Conservation (phyloP, 1,140 invertebrate species). For the Pentalonia nigronervosa region DNA sequence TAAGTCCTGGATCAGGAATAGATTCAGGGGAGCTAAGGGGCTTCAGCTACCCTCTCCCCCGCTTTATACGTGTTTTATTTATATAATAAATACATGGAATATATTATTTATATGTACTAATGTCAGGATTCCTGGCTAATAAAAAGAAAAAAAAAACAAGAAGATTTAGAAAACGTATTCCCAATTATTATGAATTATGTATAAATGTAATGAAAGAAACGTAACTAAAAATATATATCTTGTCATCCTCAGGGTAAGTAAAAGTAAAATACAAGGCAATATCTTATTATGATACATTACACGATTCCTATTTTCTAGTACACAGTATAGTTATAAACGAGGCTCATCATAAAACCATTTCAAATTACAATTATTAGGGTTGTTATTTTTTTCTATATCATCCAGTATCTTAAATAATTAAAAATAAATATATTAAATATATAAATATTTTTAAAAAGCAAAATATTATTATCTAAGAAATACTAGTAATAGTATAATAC, state of each 20-base stretch:
- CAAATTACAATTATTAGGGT: too few relatives aligned
- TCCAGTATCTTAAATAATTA: too few relatives aligned
- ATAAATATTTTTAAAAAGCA: neutral
- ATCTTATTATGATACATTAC: neutral
- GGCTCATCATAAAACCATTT: neutral
- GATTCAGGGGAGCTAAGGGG: too few relatives aligned
- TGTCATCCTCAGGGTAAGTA: neutral
- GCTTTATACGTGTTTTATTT: neutral
- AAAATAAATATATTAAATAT: neutral
- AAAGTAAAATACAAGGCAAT: conserved; percentile 22
- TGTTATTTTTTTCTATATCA: too few relatives aligned
- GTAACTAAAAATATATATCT: neutral
- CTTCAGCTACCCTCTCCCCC: neutral
- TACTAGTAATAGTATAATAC: neutral
- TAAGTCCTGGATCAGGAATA: neutral
- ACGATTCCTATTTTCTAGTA: neutral
- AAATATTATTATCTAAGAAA: neutral
- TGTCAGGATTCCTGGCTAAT: neutral
- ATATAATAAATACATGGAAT: neutral
- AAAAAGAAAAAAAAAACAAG: neutral
- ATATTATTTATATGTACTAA: neutral
- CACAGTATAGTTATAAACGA: neutral
- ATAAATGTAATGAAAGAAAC: neutral
- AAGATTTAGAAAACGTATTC: neutral
- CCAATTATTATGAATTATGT: neutral